phyloP scores from a whole-genome alignment of 2,888 invertebrate genomes.

The Yponomeuta malinellus region DNA sequence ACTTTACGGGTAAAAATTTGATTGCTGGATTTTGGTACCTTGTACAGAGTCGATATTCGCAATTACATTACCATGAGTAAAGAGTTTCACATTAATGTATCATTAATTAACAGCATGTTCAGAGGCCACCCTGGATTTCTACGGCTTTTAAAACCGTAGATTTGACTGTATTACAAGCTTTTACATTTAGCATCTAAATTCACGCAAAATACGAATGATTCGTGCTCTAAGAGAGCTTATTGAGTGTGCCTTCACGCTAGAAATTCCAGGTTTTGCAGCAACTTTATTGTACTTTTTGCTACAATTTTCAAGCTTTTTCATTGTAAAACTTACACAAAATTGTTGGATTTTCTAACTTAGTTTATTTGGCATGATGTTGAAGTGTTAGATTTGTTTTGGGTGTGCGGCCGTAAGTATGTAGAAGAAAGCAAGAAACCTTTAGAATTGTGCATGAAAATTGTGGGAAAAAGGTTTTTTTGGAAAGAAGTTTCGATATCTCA shows the following conservation, averaged over 20 bases:
- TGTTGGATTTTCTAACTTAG: neutral
- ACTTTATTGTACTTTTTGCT: neutral
- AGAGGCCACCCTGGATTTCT: neutral
- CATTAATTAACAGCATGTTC: conserved; percentile 19
- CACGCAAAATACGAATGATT: neutral
- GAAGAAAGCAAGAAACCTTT: neutral
- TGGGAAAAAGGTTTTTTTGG: neutral
- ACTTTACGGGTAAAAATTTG: conserved; percentile 44
- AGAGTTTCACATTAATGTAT: conserved; percentile 9
- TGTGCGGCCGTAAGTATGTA: neutral
- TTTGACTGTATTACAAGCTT: no score
- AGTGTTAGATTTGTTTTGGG: neutral
- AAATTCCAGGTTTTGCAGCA: neutral
- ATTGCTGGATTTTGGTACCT: conserved; percentile 45
- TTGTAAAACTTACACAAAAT: neutral
- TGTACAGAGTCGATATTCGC: conserved; percentile 37
- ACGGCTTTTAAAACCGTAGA: neutral
- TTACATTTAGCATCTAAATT: neutral
- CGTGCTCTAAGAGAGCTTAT: neutral
- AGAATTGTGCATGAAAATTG: neutral
- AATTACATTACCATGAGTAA: conserved; percentile 16
- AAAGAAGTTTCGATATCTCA: neutral
- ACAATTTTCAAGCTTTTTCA: neutral
- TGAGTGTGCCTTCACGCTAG: neutral
- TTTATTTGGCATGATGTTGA: neutral